Percentiles rank a stretch among this genome's conserved stretches.
Evolutionary conservation across 2,113 vertebrate genomes (phyloP).

Genomic region (Sander vitreus): DNA sequence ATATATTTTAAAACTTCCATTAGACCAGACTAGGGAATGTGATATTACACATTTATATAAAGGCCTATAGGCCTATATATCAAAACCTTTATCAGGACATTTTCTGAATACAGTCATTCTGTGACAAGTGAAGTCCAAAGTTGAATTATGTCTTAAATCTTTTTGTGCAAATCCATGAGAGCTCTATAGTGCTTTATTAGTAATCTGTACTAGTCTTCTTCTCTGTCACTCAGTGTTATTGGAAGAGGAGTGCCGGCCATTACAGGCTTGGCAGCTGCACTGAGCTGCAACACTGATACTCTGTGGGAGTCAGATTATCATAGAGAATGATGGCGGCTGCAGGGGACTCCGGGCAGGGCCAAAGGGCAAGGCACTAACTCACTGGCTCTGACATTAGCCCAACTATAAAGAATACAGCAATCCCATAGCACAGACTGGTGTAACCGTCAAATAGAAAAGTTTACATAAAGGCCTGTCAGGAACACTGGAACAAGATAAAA

Average conservation of each 20-base stretch:
- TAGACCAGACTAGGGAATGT: not conserved
- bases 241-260: conserved; percentile 74
- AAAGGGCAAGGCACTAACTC: conserved; percentile 73
- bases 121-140: not conserved
- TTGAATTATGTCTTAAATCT: conserved; percentile 1
- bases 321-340: conserved; percentile 74
- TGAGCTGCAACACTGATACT: conserved; percentile 69
- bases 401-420: conserved; percentile 56
- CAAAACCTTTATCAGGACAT: not conserved
- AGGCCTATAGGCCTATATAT: not conserved
- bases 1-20: not conserved
- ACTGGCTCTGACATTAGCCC: conserved; percentile 45
- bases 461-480: conserved; percentile 24
- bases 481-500: conserved; percentile 39
- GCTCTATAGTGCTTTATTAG: conserved; percentile 12
- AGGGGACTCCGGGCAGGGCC: conserved; percentile 65
- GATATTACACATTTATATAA: not conserved
- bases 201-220: conserved; percentile 46
- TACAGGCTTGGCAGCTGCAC: conserved; percentile 76
- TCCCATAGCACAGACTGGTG: conserved; percentile 37
- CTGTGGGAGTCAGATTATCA: conserved; percentile 74
- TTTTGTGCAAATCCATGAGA: conserved; percentile 7
- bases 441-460: conserved; percentile 7
- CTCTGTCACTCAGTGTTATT: conserved; percentile 59
- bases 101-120: not conserved